Base-by-base conservation (phyloP, 2,797 vertebrate species). In the Sternotherus odoratus region DNA sequence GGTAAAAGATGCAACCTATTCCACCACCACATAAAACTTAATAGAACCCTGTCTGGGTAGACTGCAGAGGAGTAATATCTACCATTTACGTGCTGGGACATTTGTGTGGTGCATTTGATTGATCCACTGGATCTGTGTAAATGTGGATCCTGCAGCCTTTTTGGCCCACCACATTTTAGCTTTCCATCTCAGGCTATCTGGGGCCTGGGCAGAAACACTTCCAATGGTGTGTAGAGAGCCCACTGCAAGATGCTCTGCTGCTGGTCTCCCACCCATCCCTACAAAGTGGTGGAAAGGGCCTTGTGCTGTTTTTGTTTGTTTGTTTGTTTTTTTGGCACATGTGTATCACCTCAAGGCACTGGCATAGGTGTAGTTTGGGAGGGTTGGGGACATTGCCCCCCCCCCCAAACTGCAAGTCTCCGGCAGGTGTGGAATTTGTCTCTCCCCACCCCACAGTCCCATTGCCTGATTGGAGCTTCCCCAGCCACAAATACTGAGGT, bases 381-480 rank as follows among this genome's bases (percentile, higher is more conserved):
- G 56, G 56, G 30, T 28, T 13, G 13, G 30, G 57, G 57, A 30
- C 28, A 12, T 33, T 60, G 6, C 12, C 5, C 21, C 21, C 12
- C 5, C 21, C 21, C 5, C 11, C 19, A 23, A 69, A 69, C 10
- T 23, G 66, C 36, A 69, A 69, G 17, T 11, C 10, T 23, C 23
- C 23, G 33, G n/a, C 21, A 39, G 66, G 17, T 69, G n/a, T 36
- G 36, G 66, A 66, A 66, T 69, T 23, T 69, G 66, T 33, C 13
- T 30, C n/a, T 3, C 7, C 63, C 16, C 2, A 2, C 9, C 54
- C 24, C 54, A 4, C 9, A 10, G 21, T 12, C 10, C 11, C 11
- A 23, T 69, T 39, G 21, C 19, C n/a, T 69, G 9, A 23, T 21
- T 12, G 66, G 66, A 69, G 11, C 66, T 17, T 7, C 33, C 8